A percentile compares a stretch with the other conserved stretches of the same genome.
phyloP scores from a whole-genome alignment of 2,888 invertebrate species.

The Cinara cedri region DNA sequence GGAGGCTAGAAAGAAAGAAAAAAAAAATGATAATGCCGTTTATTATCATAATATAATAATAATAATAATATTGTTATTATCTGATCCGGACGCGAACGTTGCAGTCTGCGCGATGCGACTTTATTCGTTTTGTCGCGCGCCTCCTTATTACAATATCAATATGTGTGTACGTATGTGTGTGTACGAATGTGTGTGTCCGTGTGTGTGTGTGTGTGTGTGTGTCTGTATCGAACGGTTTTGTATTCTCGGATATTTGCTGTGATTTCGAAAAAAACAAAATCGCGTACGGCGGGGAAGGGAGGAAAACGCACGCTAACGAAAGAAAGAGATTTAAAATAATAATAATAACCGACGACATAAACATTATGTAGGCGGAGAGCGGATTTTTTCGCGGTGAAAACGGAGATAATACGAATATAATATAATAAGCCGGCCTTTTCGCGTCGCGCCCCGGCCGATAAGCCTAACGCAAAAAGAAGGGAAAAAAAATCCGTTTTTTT shows the following conservation, averaged over 20 bases:
- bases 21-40: conserved; percentile 12
- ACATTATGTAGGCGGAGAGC: neutral
- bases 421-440: conserved; percentile 24
- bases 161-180: too few species aligned
- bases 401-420: conserved; percentile 31
- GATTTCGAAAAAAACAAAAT: too few species aligned
- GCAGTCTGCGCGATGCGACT: neutral
- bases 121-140: neutral
- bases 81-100: neutral
- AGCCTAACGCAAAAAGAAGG: too few species aligned
- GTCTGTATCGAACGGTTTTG: too few species aligned
- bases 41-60: too few species aligned
- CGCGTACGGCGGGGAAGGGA: too few species aligned
- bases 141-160: neutral
- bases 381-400: conserved; percentile 26
- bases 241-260: too few species aligned
- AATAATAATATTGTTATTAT: too few species aligned
- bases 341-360: conserved; percentile 7
- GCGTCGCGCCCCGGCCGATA: conserved; percentile 19
- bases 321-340: conserved; percentile 16
- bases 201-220: too few species aligned
- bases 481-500: conserved; percentile 1
- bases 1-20: neutral
- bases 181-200: neutral
- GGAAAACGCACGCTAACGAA: too few species aligned